Evolutionary conservation across 2,113 vertebrate genomes (phyloP).

Genomic region (Tragelaphus scriptus): DNA sequence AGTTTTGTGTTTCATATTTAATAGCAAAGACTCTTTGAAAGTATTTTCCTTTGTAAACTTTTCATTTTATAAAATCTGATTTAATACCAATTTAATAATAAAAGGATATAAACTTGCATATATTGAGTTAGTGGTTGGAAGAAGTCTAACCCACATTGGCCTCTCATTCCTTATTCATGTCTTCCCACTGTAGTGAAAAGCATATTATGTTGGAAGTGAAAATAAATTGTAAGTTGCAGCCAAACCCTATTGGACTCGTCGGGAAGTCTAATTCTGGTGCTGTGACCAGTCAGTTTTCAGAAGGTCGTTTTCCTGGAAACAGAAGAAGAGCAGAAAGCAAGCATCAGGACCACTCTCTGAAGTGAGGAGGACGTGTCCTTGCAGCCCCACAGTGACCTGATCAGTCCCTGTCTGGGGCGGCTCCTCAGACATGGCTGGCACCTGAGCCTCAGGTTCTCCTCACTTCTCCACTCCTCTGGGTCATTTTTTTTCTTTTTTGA

Average conservation of each 20-base stretch:
- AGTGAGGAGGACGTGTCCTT: not conserved
- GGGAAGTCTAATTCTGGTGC: not conserved
- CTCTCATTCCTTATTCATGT: not conserved
- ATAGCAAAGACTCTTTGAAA: not conserved
- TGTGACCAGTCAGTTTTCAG: not conserved
- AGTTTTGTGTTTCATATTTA: not conserved
- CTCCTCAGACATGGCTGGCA: not conserved
- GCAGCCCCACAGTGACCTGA: not conserved
- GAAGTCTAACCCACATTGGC: not conserved
- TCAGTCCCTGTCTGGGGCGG: not conserved
- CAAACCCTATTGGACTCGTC: not conserved
- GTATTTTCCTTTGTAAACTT: not conserved
- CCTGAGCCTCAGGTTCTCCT: not conserved
- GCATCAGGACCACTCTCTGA: not conserved
- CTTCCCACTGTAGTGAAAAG: not conserved
- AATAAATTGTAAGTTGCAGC: not conserved
- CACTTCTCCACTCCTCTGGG: not conserved
- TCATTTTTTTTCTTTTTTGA: accelerated
- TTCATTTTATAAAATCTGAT: not conserved
- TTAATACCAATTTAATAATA: not conserved
- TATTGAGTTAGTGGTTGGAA: not conserved
- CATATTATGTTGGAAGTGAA: not conserved
- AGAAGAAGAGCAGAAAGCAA: not conserved
- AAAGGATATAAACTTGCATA: not conserved
- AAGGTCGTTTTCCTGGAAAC: not conserved